Evolutionary conservation across 2,888 invertebrate genomes (phyloP).

Genomic region (Lampropteryx suffumata): DNA sequence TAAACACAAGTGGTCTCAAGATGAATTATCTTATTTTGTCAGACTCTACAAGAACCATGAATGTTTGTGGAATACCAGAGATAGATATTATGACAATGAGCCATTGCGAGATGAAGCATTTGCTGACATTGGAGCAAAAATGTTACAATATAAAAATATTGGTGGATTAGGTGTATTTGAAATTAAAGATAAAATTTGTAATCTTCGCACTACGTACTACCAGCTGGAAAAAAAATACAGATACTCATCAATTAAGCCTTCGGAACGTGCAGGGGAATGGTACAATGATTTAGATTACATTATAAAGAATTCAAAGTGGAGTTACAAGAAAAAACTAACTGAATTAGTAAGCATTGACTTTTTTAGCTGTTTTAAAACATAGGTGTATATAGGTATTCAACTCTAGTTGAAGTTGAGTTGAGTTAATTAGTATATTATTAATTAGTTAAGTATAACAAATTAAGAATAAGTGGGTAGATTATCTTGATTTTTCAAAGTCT

Average conservation of each 20-base stretch:
- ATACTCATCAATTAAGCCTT: background rate
- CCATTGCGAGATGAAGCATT: background rate
- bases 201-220: background rate
- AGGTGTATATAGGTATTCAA: too few species aligned
- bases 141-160: background rate
- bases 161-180: background rate
- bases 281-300: slow-evolving; percentile 12
- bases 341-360: background rate
- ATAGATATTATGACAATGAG: background rate
- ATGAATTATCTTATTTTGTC: slow-evolving; percentile 6
- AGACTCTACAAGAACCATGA: slow-evolving; percentile 8
- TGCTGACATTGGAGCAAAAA: slow-evolving; percentile 10
- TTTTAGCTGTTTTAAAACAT: background rate
- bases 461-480: too few species aligned
- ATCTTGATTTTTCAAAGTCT: too few species aligned
- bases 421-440: too few species aligned
- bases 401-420: too few species aligned
- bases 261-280: slow-evolving; percentile 2
- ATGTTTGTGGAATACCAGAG: slow-evolving; percentile 16
- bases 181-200: slow-evolving; percentile 3
- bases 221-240: background rate
- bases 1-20: slow-evolving; percentile 1
- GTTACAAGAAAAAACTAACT: too few species aligned
- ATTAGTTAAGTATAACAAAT: too few species aligned
- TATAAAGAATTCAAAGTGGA: background rate